Percentiles rank a stretch among this genome's conserved stretches.
Conservation (phyloP, 2,113 vertebrate genomes). For the Syngnathus floridae region DNA sequence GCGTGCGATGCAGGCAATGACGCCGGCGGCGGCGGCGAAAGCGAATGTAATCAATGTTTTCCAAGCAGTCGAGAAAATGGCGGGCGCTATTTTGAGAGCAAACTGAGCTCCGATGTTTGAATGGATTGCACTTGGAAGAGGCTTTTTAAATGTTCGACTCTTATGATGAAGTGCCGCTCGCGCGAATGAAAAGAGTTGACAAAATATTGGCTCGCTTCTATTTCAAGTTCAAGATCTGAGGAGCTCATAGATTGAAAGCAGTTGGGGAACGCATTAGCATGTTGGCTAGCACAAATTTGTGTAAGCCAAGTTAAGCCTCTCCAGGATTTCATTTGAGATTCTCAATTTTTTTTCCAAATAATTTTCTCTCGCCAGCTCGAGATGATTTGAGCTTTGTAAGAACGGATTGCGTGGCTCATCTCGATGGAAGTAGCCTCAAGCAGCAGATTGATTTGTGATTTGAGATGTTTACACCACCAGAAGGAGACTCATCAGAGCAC, state of each 20-base stretch:
- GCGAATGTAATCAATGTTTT: conserved; percentile 31
- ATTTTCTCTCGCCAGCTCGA: not conserved
- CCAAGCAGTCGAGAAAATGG: conserved; percentile 11
- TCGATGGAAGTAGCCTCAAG: not conserved
- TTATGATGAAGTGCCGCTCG: not conserved
- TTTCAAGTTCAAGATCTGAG: too few relatives aligned
- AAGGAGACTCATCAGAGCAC: not conserved
- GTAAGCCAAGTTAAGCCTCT: too few relatives aligned
- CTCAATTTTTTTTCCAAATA: too few relatives aligned
- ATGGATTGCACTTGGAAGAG: not conserved
- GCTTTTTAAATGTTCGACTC: not conserved
- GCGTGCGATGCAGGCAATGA: conserved; percentile 19
- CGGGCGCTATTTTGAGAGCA: not conserved
- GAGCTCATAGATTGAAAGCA: not conserved
- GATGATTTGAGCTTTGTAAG: not conserved
- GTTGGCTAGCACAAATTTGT: not conserved
- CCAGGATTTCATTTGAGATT: too few relatives aligned
- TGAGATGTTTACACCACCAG: not conserved
- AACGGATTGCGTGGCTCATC: not conserved
- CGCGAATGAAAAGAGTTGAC: not conserved
- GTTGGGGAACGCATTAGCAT: not conserved
- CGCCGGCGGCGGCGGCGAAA: too few relatives aligned
- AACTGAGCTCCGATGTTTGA: not conserved
- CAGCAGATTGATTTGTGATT: not conserved
- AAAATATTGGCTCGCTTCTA: too few relatives aligned